Evolutionary conservation across 2,797 vertebrate species (phyloP).

Genomic region (Xerus rutilus): DNA sequence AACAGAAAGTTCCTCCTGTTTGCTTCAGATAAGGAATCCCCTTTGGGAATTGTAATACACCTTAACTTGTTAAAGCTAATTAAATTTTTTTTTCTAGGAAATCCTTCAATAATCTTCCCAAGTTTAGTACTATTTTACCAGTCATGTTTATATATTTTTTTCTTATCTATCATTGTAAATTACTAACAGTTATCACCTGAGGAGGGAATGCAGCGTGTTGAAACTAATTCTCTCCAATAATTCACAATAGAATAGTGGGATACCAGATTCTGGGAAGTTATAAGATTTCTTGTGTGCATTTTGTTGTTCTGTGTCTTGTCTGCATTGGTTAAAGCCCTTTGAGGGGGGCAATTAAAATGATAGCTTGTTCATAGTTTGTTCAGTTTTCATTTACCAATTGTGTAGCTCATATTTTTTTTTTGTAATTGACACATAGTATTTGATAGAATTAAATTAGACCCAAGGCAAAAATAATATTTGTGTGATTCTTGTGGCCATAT

Average conservation of each 20-base stretch:
- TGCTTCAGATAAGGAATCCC: constrained; percentile 64
- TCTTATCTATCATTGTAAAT: not conserved
- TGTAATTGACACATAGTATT: constrained; percentile 30
- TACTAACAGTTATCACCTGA: constrained; percentile 31
- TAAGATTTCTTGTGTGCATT: constrained; percentile 38
- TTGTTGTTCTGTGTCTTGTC: constrained; percentile 22
- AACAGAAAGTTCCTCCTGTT: constrained; percentile 67
- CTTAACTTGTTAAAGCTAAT: constrained; percentile 70
- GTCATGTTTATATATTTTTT: constrained; percentile 36
- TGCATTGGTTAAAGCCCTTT: constrained; percentile 48
- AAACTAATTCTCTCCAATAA: not conserved
- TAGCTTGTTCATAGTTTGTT: constrained; percentile 42
- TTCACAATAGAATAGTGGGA: not conserved
- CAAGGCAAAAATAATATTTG: constrained; percentile 34
- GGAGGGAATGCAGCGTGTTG: not conserved
- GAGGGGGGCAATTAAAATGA: constrained; percentile 16
- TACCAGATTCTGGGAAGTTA: not conserved
- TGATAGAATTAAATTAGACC: constrained; percentile 66
- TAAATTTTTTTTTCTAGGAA: constrained; percentile 63
- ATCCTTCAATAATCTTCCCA: constrained; percentile 60
- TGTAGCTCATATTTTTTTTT: constrained; percentile 43
- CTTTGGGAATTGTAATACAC: constrained; percentile 57
- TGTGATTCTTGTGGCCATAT: constrained; percentile 14
- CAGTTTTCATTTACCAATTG: constrained; percentile 50
- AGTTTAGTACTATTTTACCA: constrained; percentile 61